Evolutionary conservation across 2,113 vertebrate genomes (phyloP), one percentile per base, ranked within the genome.

Genomic region (Phasianus colchicus): DNA sequence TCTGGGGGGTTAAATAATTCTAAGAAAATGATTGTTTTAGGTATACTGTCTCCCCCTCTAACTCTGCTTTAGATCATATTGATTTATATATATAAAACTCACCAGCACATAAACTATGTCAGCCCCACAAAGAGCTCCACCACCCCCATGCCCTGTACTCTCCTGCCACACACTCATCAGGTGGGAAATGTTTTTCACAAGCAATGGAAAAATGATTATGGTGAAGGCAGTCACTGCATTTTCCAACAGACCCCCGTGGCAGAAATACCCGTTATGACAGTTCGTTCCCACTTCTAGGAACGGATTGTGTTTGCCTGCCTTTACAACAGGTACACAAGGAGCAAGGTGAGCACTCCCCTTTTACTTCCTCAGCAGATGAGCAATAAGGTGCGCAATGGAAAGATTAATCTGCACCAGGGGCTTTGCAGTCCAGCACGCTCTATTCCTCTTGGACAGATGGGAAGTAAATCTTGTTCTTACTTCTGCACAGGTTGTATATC

Each of bases 371-470:
- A 84, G 71, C 63, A 75, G 74, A 34, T 45, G 29, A 89, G 47
- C 30, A 87, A 1, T 14, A 66, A 87, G 38, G 87, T 21, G 18
- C 3, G 5, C 36, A 82, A 92, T 8, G 32, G 63, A 85, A 94
- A 65, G 50, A 83, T 70, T 86, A 70, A 86, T 72, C 57, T 30
- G 13, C 48, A 29, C 8, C 9, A 89, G 92, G 13, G 89, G 87
- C 81, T 92, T 78, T 89, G 76, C 77, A 67, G 47, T 15, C 20
- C 38, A 88, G 77, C 3, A 3, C 0, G 0, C 21, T 50, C 19
- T 74, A 24, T 30, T 93, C 60, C 69, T 83, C 45, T 70, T n/a
- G 55, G 69, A 77, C 60, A 36, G 66, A 34, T 32, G 3, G 1
- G 20, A 89, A 25, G 27, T 29, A 72, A 65, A 89, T 36, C 87